phyloP scores from a whole-genome alignment of 1,140 invertebrate genomes.

The Idris sp. region DNA sequence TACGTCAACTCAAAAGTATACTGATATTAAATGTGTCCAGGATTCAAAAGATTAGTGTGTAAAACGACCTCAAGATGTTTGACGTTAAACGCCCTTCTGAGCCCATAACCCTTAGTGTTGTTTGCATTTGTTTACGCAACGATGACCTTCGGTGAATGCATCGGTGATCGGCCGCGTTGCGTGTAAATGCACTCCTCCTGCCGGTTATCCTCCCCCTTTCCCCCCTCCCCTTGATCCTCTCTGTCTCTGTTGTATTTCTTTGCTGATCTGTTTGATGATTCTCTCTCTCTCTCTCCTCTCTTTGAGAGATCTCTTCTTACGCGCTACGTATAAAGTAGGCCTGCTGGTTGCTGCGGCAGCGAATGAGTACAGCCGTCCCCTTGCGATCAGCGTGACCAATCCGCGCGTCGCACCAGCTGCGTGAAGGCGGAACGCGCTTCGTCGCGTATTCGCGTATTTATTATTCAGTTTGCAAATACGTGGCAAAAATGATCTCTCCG shows the following conservation, averaged over 20 bases:
- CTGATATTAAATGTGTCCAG: too few relatives aligned
- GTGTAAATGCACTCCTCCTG: conserved; percentile 14
- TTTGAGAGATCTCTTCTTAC: conserved; percentile 25
- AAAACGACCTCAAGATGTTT: too few relatives aligned
- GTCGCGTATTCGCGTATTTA: conserved; percentile 76
- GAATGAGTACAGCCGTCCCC: conserved; percentile 75
- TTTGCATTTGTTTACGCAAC: conserved; percentile 54
- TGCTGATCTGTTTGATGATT: too few relatives aligned
- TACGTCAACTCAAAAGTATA: too few relatives aligned
- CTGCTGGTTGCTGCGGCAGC: conserved; percentile 54
- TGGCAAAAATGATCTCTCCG: conserved; percentile 77
- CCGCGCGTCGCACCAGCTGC: conserved; percentile 74
- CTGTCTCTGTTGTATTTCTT: too few relatives aligned
- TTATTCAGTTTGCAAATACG: conserved; percentile 79
- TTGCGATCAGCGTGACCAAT: conserved; percentile 74
- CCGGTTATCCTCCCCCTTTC: neutral
- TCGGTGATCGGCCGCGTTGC: conserved; percentile 40
- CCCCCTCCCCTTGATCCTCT: neutral
- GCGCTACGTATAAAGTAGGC: conserved; percentile 59
- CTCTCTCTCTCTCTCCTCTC: conserved; percentile 8
- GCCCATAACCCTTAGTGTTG: conserved; percentile 30
- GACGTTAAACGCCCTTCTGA: conserved; percentile 28
- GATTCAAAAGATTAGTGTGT: too few relatives aligned
- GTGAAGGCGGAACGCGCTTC: conserved; percentile 78
- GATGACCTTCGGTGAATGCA: conserved; percentile 50